A percentile compares a stretch with the other conserved stretches of the same genome.
Conservation (phyloP, 64 coral and sea anemone species). For the Trachythela sp. region DNA sequence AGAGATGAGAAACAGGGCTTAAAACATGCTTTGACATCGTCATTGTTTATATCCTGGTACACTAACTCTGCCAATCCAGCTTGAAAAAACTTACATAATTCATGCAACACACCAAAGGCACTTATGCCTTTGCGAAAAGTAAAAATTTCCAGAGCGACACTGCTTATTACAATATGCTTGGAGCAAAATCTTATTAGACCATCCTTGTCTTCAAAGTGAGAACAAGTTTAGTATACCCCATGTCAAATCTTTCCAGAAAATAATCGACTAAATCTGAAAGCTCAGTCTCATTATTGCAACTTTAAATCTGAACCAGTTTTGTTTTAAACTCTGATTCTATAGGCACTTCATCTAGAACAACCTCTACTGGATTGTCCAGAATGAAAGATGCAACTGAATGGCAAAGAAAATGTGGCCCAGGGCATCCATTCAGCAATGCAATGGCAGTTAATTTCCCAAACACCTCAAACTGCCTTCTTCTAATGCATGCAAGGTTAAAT, state of each 20-base stretch:
- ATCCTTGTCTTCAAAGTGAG: background rate
- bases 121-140: background rate
- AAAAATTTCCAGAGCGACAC: background rate
- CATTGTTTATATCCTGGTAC: background rate
- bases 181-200: background rate
- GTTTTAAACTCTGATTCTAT: background rate
- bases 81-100: background rate
- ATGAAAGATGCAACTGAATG: background rate
- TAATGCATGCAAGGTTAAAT: background rate
- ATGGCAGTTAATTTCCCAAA: background rate
- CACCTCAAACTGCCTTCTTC: background rate
- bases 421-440: background rate
- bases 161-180: constrained; percentile 6
- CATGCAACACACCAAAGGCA: background rate
- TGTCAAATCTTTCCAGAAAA: background rate
- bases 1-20: background rate
- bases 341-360: background rate
- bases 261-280: background rate
- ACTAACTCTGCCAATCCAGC: background rate
- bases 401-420: background rate
- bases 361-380: background rate
- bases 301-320: background rate
- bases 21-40: background rate
- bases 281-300: background rate
- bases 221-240: background rate